A percentile compares a stretch with the other conserved stretches of the same genome.
Evolutionary conservation across 1,140 invertebrate species (phyloP).

Genomic region (Euglossa dilemma): DNA sequence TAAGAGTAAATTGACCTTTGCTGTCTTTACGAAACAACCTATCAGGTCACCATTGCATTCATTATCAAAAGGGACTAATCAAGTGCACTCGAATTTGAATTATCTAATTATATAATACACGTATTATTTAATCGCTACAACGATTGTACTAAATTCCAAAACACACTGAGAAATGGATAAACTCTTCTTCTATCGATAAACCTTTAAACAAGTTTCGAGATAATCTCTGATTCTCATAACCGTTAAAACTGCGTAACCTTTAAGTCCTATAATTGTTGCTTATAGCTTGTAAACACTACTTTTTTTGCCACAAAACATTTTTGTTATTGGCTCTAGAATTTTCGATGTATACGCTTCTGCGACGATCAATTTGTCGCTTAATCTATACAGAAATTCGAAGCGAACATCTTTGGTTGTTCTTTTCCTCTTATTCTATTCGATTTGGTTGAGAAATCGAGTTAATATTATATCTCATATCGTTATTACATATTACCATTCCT

Average conservation of each 20-base stretch:
- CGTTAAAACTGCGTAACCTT: not conserved
- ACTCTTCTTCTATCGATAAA: constrained; percentile 1
- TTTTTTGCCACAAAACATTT: not conserved
- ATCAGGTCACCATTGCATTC: constrained; percentile 37
- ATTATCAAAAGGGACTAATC: constrained; percentile 11
- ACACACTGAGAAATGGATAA: constrained; percentile 27
- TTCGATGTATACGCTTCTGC: constrained; percentile 38
- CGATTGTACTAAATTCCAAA: constrained; percentile 14
- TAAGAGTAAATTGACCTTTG: constrained; percentile 33
- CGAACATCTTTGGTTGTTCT: not conserved
- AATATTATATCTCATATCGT: too few relatives aligned
- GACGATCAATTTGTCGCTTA: constrained; percentile 12
- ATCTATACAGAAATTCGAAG: not conserved
- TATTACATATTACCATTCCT: too few relatives aligned
- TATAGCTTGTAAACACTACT: not conserved
- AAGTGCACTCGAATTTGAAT: not conserved
- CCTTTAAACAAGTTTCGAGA: not conserved
- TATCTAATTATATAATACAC: constrained; percentile 3
- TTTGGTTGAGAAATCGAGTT: not conserved
- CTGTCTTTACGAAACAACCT: constrained; percentile 10
- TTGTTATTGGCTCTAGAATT: not conserved
- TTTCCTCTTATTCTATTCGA: not conserved
- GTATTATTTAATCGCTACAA: constrained; percentile 2
- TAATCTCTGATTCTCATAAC: not conserved
- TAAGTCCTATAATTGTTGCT: not conserved